Conservation (phyloP, 2,888 invertebrate species). For the Chaetogeoica ovagalla region DNA sequence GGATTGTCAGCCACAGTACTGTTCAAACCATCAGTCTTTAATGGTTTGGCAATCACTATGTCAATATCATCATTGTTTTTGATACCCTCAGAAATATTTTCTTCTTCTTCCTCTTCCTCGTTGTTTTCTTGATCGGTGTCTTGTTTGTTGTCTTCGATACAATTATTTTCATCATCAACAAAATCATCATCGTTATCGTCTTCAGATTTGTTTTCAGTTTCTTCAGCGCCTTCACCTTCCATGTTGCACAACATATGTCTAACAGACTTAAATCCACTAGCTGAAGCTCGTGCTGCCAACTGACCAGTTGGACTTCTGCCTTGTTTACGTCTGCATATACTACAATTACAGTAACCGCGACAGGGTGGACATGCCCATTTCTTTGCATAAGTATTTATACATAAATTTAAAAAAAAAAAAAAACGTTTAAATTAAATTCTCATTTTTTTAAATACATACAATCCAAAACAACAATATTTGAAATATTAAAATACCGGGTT, state of each 20-base stretch:
- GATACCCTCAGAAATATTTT: not conserved
- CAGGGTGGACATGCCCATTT: slow-evolving; percentile 45
- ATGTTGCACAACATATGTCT: slow-evolving; percentile 2
- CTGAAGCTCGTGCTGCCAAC: not conserved
- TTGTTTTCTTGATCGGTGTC: not conserved
- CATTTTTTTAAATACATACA: too few species aligned
- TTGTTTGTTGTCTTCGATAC: not conserved
- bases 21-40: too few species aligned
- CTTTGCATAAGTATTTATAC: not conserved
- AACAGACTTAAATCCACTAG: slow-evolving; percentile 34
- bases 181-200: not conserved
- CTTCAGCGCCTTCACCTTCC: slow-evolving; percentile 2
- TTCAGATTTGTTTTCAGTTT: not conserved
- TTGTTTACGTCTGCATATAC: slow-evolving; percentile 34
- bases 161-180: not conserved
- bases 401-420: not conserved
- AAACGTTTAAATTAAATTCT: too few species aligned
- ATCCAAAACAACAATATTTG: too few species aligned
- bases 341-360: slow-evolving; percentile 39
- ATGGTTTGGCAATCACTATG: too few species aligned
- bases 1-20: not conserved
- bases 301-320: slow-evolving; percentile 35
- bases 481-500: not conserved
- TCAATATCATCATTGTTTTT: not conserved
- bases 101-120: not conserved